A percentile compares a stretch with the other conserved stretches of the same genome.
phyloP scores from a whole-genome alignment of 2,888 invertebrate genomes.

The Campopleginae sp. region DNA sequence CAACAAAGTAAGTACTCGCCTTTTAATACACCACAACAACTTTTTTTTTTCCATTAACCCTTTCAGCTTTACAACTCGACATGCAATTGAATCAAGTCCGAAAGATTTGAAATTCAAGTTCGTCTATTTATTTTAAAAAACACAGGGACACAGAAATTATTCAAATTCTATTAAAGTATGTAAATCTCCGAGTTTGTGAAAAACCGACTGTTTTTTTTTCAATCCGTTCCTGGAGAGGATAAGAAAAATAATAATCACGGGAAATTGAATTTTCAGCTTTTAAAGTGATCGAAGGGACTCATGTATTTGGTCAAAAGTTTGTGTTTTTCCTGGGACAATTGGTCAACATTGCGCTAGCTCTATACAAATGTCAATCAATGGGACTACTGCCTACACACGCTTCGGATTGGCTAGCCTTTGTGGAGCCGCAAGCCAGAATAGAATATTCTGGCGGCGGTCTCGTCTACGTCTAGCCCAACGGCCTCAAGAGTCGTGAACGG shows the following conservation, averaged over 20 bases:
- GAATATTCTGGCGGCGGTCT: slow-evolving; percentile 94
- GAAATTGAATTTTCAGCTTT: slow-evolving; percentile 86
- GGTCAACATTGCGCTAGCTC: slow-evolving; percentile 94
- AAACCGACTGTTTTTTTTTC: not conserved
- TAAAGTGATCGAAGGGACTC: slow-evolving; percentile 97
- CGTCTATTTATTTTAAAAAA: too few relatives aligned
- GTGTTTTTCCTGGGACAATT: slow-evolving; percentile 97
- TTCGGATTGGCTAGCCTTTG: slow-evolving; percentile 99
- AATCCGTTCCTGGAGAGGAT: not conserved
- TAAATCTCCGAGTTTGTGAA: too few relatives aligned
- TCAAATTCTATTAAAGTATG: too few relatives aligned
- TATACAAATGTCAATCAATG: slow-evolving; percentile 99
- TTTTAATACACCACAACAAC: not conserved
- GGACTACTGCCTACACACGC: slow-evolving; percentile 98
- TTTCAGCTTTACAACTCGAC: too few relatives aligned
- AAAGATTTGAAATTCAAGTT: too few relatives aligned
- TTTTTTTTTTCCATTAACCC: not conserved
- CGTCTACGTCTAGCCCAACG: slow-evolving; percentile 77
- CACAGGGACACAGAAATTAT: too few relatives aligned
- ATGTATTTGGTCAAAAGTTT: slow-evolving; percentile 95
- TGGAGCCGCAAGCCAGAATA: slow-evolving; percentile 93
- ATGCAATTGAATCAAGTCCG: too few relatives aligned
- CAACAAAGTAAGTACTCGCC: slow-evolving; percentile 86
- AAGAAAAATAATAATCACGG: slow-evolving; percentile 16
- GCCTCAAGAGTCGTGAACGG: not conserved